phyloP scores from a whole-genome alignment of 2,888 invertebrate genomes.

The Rhagium mordax region DNA sequence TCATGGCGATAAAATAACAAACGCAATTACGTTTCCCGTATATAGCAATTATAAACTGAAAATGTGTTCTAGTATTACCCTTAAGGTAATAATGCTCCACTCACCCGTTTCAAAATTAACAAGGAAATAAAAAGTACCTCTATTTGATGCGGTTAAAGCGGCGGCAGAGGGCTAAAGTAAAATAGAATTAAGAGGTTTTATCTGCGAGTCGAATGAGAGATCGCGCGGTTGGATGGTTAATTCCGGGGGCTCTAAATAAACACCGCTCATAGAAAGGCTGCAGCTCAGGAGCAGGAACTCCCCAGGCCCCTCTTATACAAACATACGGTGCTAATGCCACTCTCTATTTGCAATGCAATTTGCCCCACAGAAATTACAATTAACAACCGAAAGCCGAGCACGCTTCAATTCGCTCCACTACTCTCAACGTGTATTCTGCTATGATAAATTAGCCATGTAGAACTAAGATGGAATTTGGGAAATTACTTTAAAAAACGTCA shows the following conservation, averaged over 20 bases:
- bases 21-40: slow-evolving; percentile 5
- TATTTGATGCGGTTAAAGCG: slow-evolving; percentile 33
- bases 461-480: slow-evolving; percentile 12
- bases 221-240: slow-evolving; percentile 66
- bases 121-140: slow-evolving; percentile 34
- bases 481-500: not conserved
- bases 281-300: slow-evolving; percentile 45
- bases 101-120: slow-evolving; percentile 31
- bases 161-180: slow-evolving; percentile 52
- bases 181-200: slow-evolving; percentile 67
- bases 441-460: slow-evolving; percentile 16
- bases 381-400: slow-evolving; percentile 65
- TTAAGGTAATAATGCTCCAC: slow-evolving; percentile 21
- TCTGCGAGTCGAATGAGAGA: slow-evolving; percentile 65
- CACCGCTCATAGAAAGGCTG: slow-evolving; percentile 57
- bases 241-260: slow-evolving; percentile 68
- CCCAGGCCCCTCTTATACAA: slow-evolving; percentile 62
- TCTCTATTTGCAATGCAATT: slow-evolving; percentile 62
- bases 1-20: not conserved
- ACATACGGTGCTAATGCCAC: slow-evolving; percentile 60
- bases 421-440: slow-evolving; percentile 15
- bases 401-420: slow-evolving; percentile 61
- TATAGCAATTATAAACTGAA: slow-evolving; percentile 4
- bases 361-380: slow-evolving; percentile 67
- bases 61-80: slow-evolving; percentile 23